phyloP scores from a whole-genome alignment of 1,140 invertebrate genomes.

The Drosophila sulfurigaster region DNA sequence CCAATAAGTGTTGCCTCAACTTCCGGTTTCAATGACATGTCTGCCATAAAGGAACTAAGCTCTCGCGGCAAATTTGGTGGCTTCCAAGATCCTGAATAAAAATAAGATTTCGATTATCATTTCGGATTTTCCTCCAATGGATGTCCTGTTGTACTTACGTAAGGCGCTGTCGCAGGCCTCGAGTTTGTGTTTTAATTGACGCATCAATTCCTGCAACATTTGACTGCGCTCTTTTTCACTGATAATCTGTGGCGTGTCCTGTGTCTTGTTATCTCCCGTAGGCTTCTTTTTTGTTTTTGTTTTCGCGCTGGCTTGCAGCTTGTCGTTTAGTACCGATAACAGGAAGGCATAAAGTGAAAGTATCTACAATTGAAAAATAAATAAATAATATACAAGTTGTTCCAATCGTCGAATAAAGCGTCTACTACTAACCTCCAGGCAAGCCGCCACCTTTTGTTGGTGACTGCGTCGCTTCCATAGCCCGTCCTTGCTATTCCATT shows the following conservation, averaged over 20 bases:
- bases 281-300: conserved; percentile 69
- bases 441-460: conserved; percentile 71
- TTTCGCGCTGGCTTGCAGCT: conserved; percentile 71
- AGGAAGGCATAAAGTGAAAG: conserved; percentile 81
- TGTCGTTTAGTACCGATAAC: conserved; percentile 77
- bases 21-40: conserved; percentile 82
- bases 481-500: conserved; percentile 62
- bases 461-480: conserved; percentile 70
- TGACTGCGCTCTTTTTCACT: conserved; percentile 80
- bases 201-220: conserved; percentile 73
- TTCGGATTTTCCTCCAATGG: background rate
- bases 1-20: conserved; percentile 75
- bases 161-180: conserved; percentile 72
- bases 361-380: conserved; percentile 58
- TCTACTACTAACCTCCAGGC: conserved; percentile 66
- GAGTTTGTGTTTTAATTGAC: conserved; percentile 77
- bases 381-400: background rate
- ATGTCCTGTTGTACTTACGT: conserved; percentile 50
- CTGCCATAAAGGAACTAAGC: conserved; percentile 79
- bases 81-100: conserved; percentile 71
- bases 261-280: conserved; percentile 47
- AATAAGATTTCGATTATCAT: background rate
- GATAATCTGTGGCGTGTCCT: conserved; percentile 52
- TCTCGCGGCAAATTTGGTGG: conserved; percentile 67
- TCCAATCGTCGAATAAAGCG: no score